A percentile compares a stretch with the other conserved stretches of the same genome.
These are phyloP conservation scores for Heliconius sara DNA, from an alignment of 2,888 invertebrate genomes.

Conservation along the genomic window DNA sequence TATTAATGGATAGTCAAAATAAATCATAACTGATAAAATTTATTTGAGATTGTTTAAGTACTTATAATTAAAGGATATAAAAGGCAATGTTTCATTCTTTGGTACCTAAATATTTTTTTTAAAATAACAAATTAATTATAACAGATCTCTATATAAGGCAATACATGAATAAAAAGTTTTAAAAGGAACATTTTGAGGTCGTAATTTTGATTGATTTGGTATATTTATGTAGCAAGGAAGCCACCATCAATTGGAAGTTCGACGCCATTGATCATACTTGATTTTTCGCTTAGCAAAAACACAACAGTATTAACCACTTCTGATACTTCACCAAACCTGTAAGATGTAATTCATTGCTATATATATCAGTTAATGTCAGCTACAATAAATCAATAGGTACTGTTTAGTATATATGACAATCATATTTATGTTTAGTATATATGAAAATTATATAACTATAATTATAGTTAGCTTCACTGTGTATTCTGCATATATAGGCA, in stretches of 20 bases:
- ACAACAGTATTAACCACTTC: slow-evolving; percentile 92
- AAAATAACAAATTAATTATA: slow-evolving; percentile 42
- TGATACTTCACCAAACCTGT: slow-evolving; percentile 88
- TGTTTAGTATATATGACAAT: no score
- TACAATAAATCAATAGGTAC: neutral
- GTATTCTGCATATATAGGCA: no score
- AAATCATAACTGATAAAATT: neutral
- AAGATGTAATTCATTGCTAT: slow-evolving; percentile 42
- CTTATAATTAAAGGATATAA: slow-evolving; percentile 26
- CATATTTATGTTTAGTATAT: no score
- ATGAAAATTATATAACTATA: no score
- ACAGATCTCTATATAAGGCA: slow-evolving; percentile 49
- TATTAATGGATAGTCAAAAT: neutral
- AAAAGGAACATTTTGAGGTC: slow-evolving; percentile 36
- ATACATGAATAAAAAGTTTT: slow-evolving; percentile 22
- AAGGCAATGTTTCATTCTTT: slow-evolving; percentile 46
- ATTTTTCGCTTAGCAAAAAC: slow-evolving; percentile 89
- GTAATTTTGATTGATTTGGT: slow-evolving; percentile 29
- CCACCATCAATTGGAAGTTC: slow-evolving; percentile 93
- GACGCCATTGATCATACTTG: slow-evolving; percentile 86
- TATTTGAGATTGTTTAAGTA: neutral
- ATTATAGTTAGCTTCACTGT: no score
- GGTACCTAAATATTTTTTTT: slow-evolving; percentile 43
- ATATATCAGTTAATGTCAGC: neutral
- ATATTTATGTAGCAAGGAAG: slow-evolving; percentile 80